Percentiles rank a stretch among this genome's conserved stretches.
Evolutionary conservation across 2,888 invertebrate genomes (phyloP).

Genomic region (Coenonympha arcania): DNA sequence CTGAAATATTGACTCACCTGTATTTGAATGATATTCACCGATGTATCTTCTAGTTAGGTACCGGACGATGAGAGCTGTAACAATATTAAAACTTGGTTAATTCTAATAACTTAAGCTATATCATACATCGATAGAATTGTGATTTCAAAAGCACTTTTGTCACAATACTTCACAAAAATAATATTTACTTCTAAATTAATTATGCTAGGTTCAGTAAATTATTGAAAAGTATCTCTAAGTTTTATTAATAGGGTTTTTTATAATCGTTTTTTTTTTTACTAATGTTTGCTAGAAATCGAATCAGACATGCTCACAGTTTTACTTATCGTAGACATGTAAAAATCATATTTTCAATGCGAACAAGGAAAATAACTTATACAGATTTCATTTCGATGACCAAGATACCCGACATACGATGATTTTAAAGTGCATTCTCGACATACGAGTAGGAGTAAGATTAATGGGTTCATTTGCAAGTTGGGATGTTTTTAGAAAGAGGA

Average conservation of each 20-base stretch:
- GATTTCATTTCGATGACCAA: background rate
- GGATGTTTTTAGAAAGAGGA: constrained; percentile 38
- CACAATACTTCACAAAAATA: too few species aligned
- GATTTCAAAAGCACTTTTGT: too few species aligned
- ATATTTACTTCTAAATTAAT: too few species aligned
- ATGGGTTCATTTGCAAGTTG: constrained; percentile 10
- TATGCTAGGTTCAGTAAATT: too few species aligned
- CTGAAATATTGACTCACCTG: constrained; percentile 69
- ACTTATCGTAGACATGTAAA: too few species aligned
- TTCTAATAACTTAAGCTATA: constrained; percentile 5
- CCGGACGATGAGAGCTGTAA: constrained; percentile 82
- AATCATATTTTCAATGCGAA: background rate
- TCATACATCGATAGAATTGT: background rate
- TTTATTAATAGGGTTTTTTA: too few species aligned
- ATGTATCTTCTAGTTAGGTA: constrained; percentile 85
- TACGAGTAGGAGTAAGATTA: constrained; percentile 2
- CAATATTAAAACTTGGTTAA: constrained; percentile 34
- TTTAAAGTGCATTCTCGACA: background rate
- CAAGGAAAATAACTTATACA: background rate
- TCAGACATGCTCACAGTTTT: too few species aligned
- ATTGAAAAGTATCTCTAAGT: too few species aligned
- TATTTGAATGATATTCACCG: constrained; percentile 86
- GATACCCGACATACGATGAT: too few species aligned
- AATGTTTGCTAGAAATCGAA: too few species aligned
- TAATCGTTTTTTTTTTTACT: too few species aligned